Evolutionary conservation across 2,113 vertebrate species (phyloP).

Genomic region (Acrocephalus kingi): DNA sequence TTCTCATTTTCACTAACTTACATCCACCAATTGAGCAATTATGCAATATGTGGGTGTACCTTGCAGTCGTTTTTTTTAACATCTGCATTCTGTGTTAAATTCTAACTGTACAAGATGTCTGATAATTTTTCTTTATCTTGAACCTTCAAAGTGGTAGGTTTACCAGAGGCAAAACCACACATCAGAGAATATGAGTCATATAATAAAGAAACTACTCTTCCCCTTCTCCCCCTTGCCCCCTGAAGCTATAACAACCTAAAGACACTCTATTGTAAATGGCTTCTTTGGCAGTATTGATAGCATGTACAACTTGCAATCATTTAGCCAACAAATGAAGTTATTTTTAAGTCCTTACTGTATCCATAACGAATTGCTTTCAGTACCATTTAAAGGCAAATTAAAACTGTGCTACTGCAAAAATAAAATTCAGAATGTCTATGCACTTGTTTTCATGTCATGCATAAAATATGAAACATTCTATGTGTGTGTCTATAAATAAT

Average conservation of each 20-base stretch:
- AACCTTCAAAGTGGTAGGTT: slow-evolving; percentile 54
- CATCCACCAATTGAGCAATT: background rate
- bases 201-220: slow-evolving; percentile 24
- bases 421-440: background rate
- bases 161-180: slow-evolving; percentile 67
- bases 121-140: slow-evolving; percentile 45
- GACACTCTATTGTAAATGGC: slow-evolving; percentile 21
- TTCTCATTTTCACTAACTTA: background rate
- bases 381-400: background rate
- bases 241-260: slow-evolving; percentile 36
- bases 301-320: background rate
- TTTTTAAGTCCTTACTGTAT: background rate
- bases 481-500: background rate
- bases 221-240: background rate
- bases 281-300: slow-evolving; percentile 10
- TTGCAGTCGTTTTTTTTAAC: slow-evolving; percentile 37
- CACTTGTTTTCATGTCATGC: background rate
- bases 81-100: slow-evolving; percentile 62
- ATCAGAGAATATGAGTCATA: slow-evolving; percentile 56
- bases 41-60: background rate
- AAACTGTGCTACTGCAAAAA: slow-evolving; percentile 1
- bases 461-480: background rate
- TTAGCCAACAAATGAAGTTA: slow-evolving; percentile 18
- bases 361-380: background rate
- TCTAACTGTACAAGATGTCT: slow-evolving; percentile 49